phyloP scores from a whole-genome alignment of 2,113 vertebrate genomes.

The Rhinolophus ferrumequinum region DNA sequence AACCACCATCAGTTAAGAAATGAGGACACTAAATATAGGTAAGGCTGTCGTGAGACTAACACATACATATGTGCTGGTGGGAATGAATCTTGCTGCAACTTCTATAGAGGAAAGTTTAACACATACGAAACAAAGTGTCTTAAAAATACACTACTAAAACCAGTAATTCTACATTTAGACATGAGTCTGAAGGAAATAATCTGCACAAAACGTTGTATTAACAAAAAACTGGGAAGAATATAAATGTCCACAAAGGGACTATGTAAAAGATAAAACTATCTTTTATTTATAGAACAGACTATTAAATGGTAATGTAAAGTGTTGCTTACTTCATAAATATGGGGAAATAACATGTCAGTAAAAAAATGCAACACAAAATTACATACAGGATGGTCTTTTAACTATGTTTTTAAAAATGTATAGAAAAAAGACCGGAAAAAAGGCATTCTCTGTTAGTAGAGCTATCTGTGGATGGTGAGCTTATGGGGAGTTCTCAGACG shows the following conservation, averaged over 20 bases:
- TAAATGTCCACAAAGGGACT: background rate
- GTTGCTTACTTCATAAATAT: conserved; percentile 1
- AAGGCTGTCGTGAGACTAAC: background rate
- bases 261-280: background rate
- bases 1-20: conserved; percentile 25
- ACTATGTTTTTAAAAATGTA: background rate
- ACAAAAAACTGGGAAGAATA: conserved; percentile 5
- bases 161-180: conserved; percentile 37
- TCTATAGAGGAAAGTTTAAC: background rate
- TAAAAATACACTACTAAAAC: conserved; percentile 1
- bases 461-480: background rate
- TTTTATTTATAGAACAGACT: conserved; percentile 4
- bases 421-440: background rate
- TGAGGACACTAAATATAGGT: background rate
- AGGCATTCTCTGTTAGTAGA: background rate
- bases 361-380: conserved; percentile 4
- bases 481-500: background rate
- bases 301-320: conserved; percentile 1
- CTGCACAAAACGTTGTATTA: background rate
- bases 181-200: conserved; percentile 38
- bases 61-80: background rate
- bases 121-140: background rate
- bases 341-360: conserved; percentile 9
- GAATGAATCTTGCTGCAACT: background rate
- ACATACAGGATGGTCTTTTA: background rate